These are phyloP conservation scores for Kryptolebias ocellatus DNA, from an alignment of 2,797 vertebrate genomes.

Conservation along the genomic window DNA sequence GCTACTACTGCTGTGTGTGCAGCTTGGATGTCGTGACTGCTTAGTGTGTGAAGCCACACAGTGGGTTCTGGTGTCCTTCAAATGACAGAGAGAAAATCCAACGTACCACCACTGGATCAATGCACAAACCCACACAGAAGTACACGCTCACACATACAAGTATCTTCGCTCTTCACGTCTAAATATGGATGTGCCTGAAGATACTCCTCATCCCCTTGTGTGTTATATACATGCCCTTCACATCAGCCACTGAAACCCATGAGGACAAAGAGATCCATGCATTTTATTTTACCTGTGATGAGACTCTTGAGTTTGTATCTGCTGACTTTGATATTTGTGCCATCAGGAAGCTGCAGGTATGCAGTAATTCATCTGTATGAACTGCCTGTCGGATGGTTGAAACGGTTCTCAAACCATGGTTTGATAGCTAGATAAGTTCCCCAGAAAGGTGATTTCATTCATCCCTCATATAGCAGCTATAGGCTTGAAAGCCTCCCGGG, in stretches of 20 bases:
- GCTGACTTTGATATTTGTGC: conserved; percentile 7
- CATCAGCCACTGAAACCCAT: background rate
- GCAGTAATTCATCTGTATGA: background rate
- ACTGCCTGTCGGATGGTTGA: background rate
- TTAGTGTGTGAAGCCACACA: conserved; percentile 24
- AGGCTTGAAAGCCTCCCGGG: too few relatives aligned
- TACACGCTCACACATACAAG: conserved; percentile 1
- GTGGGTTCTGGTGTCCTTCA: conserved; percentile 57
- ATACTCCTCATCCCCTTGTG: background rate
- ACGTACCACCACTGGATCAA: conserved; percentile 30
- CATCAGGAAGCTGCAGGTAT: background rate
- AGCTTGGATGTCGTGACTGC: conserved; percentile 28
- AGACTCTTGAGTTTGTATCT: background rate
- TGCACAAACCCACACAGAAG: conserved; percentile 5
- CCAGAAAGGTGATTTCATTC: too few relatives aligned
- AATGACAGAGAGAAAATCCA: conserved; percentile 48
- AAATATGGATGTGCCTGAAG: conserved; percentile 28
- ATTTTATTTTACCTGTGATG: background rate
- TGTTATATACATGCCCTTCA: conserved; percentile 18
- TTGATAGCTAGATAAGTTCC: too few relatives aligned
- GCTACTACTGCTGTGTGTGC: conserved; percentile 25
- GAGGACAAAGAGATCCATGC: conserved; percentile 8
- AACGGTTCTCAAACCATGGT: background rate
- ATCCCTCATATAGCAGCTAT: too few relatives aligned
- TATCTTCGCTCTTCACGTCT: conserved; percentile 13